These are phyloP conservation scores for Crax fasciolata DNA, from an alignment of 2,797 vertebrate species.

Conservation along the genomic window DNA sequence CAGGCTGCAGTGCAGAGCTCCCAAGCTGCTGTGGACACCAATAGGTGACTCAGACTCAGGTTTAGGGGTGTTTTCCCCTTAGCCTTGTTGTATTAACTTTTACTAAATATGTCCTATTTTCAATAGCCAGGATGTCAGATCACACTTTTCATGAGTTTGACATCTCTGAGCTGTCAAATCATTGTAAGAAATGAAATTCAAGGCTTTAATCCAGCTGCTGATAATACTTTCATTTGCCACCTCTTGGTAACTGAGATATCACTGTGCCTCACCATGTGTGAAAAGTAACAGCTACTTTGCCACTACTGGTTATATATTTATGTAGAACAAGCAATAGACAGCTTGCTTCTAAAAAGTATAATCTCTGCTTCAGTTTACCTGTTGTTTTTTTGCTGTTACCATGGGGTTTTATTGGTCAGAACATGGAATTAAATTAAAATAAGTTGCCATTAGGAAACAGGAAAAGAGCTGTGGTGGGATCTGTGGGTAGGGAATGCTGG, in stretches of 20 bases:
- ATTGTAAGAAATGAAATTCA: neutral
- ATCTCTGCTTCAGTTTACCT: neutral
- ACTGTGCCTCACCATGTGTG: neutral
- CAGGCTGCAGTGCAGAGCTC: neutral
- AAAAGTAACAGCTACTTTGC: constrained; percentile 48
- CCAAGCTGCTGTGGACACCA: neutral
- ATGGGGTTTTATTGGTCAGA: neutral
- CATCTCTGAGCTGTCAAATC: constrained; percentile 35
- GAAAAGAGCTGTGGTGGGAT: neutral
- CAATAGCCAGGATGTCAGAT: neutral
- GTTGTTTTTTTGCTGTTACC: neutral
- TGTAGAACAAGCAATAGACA: neutral
- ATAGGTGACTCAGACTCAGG: neutral
- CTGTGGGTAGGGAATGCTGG: neutral
- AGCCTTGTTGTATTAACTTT: neutral
- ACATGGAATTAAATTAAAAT: constrained; percentile 1
- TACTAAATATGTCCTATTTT: neutral
- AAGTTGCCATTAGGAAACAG: neutral
- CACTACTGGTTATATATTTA: neutral
- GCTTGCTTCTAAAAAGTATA: neutral
- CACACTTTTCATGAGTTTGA: neutral
- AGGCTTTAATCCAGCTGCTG: neutral
- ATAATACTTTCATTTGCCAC: constrained; percentile 5
- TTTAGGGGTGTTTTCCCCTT: constrained; percentile 3
- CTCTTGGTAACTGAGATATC: constrained; percentile 33